phyloP scores from a whole-genome alignment of 1,140 invertebrate species.

The Zaprionus capensis region DNA sequence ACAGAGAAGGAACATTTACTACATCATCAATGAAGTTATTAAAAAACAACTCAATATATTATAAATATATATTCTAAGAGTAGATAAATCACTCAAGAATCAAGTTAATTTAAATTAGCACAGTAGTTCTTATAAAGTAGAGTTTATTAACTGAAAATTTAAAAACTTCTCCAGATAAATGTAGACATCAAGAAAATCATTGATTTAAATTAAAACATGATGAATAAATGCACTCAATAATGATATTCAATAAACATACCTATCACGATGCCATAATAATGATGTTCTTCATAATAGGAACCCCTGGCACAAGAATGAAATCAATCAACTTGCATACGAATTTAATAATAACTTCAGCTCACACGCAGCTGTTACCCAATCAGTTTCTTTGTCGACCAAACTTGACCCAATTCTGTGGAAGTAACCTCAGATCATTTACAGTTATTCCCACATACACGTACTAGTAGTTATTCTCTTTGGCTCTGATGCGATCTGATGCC shows the following conservation, averaged over 20 bases:
- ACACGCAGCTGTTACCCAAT: constrained; percentile 2
- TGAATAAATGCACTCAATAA: background rate
- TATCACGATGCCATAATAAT: background rate
- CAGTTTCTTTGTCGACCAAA: background rate
- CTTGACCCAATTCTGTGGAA: constrained; percentile 31
- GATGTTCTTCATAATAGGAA: background rate
- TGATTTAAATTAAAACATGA: background rate
- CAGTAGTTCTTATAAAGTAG: background rate
- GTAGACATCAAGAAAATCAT: background rate
- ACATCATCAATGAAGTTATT: too few species aligned
- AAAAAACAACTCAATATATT: too few species aligned
- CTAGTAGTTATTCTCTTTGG: constrained; percentile 3
- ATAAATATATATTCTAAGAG: too few species aligned
- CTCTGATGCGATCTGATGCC: background rate
- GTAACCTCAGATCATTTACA: background rate
- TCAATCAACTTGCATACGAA: background rate
- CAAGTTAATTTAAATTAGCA: background rate
- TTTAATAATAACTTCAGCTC: background rate
- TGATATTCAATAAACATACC: background rate
- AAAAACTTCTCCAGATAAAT: background rate
- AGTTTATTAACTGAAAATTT: background rate
- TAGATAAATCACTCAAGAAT: background rate
- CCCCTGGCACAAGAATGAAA: background rate
- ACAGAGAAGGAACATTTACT: too few species aligned
- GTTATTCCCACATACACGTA: background rate